Conservation (phyloP, 2,888 invertebrate genomes). For the Troilus luridus region DNA sequence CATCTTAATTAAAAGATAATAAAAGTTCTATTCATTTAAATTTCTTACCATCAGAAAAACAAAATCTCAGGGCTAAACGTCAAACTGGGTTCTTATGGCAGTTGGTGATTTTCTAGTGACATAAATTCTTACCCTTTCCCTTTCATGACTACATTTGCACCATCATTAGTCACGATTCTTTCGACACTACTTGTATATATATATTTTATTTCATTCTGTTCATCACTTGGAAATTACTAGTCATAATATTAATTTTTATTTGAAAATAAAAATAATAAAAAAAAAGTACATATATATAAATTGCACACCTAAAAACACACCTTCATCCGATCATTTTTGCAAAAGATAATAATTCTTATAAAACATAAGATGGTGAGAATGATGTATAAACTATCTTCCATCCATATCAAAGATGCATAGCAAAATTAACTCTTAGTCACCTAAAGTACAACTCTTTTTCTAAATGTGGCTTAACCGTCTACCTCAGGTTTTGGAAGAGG, state of each 20-base stretch:
- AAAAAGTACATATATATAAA: neutral
- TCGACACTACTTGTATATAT: conserved; percentile 28
- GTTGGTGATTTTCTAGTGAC: neutral
- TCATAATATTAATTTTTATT: conserved; percentile 47
- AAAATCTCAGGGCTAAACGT: conserved; percentile 25
- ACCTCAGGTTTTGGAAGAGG: conserved; percentile 64
- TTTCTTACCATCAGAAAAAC: conserved; percentile 53
- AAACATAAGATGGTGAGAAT: conserved; percentile 54
- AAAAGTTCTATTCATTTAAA: conserved; percentile 18
- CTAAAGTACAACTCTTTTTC: conserved; percentile 65
- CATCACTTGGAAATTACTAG: conserved; percentile 46
- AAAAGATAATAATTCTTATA: conserved; percentile 37
- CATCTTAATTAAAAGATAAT: conserved; percentile 47
- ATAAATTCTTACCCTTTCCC: conserved; percentile 51
- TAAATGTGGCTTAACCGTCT: conserved; percentile 65
- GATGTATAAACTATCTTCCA: conserved; percentile 60
- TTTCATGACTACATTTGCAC: conserved; percentile 47
- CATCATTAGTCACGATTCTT: conserved; percentile 30
- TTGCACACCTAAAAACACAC: conserved; percentile 44
- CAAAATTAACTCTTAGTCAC: conserved; percentile 61
- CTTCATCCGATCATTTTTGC: neutral
- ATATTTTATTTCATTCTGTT: conserved; percentile 41
- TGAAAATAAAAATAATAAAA: conserved; percentile 41
- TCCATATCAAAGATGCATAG: conserved; percentile 62
- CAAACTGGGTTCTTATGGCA: conserved; percentile 7